Evolutionary conservation across 2,797 vertebrate species (phyloP).

Genomic region (Hafferia zeledoni): DNA sequence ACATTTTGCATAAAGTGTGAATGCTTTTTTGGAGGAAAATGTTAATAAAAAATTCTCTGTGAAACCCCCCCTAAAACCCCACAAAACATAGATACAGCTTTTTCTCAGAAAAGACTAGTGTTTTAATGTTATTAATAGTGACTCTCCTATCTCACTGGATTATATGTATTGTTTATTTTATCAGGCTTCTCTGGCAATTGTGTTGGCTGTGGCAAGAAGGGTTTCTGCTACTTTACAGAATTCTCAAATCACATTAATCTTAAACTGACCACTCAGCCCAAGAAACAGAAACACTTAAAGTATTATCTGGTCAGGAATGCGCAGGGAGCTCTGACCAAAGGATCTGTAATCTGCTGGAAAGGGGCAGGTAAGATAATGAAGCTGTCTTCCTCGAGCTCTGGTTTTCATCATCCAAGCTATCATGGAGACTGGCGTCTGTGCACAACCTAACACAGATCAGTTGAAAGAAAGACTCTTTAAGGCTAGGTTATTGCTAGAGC

Average conservation of each 20-base stretch:
- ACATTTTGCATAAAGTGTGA: neutral
- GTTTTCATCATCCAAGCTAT: constrained; percentile 37
- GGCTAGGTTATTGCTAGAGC: constrained; percentile 8
- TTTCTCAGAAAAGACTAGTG: neutral
- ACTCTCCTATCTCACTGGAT: constrained; percentile 2
- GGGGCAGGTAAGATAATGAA: constrained; percentile 85
- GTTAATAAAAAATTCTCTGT: neutral
- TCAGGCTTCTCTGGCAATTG: constrained; percentile 96
- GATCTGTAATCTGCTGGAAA: constrained; percentile 92
- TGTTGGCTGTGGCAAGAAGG: constrained; percentile 95
- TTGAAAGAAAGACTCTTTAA: constrained; percentile 29
- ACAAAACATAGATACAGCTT: neutral
- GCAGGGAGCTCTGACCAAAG: constrained; percentile 89
- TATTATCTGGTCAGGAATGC: constrained; percentile 89
- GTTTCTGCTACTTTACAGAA: constrained; percentile 98
- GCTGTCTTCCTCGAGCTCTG: constrained; percentile 30
- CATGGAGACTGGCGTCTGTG: neutral
- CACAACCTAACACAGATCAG: neutral
- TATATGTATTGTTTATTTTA: constrained; percentile 40
- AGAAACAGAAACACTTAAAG: constrained; percentile 99
- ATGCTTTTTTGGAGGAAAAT: neutral
- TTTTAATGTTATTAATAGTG: neutral
- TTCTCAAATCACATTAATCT: constrained; percentile 98
- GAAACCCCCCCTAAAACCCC: rapidly evolving
- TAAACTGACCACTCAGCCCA: constrained; percentile 94